Base-by-base conservation (phyloP, 2,888 invertebrate species). In the Strigamia maritima region DNA sequence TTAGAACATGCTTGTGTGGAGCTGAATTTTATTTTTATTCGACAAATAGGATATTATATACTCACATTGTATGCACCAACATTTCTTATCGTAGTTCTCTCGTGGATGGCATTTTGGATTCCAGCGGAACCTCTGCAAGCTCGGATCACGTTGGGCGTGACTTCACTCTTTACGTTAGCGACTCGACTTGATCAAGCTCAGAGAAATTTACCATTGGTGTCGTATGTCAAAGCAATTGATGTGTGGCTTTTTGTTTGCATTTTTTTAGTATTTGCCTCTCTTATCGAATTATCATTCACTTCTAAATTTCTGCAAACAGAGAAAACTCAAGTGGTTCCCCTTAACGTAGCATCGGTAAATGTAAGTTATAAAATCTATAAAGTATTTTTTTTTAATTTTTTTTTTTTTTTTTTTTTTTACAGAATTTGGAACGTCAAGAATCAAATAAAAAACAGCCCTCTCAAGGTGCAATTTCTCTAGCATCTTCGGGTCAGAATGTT, bases 151-250 rank as follows among this genome's bases (percentile, higher is more conserved):
- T 60, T 81, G 3, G 81, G 81, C 0, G 76, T 81, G 0, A 81
- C 81, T 0, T 79, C 80, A 2, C 76, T 81, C 12, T 80, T 81
- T 6, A 81, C 81, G n/a, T 49, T 81, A 65, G 79, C 80, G 10
- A 81, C 81, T 3, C 81, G 80, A 22, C 75, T 80, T 12, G 78
- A 79, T n/a, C 80, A 81, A 31, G 70, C 79, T 0, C 78, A 81
- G 10, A 78, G 19, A 14, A n/a, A 75, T 35, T 26, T 81, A 28
- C 81, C 81, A 7, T 79, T 79, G 2, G 80, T 81, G 10, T 79
- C 79, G 28, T 81, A 81, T 78, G 14, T 81, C n/a, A 81, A 80
- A 12, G 81, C 81, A 3, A 38, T 81, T 49, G 81, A 81, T 26
- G 28, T 81, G 6, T 81, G 81, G 81, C 74, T 81, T n/a, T 80